Base-by-base conservation (phyloP, 2,113 vertebrate genomes). In the Oryzias curvinotus region DNA sequence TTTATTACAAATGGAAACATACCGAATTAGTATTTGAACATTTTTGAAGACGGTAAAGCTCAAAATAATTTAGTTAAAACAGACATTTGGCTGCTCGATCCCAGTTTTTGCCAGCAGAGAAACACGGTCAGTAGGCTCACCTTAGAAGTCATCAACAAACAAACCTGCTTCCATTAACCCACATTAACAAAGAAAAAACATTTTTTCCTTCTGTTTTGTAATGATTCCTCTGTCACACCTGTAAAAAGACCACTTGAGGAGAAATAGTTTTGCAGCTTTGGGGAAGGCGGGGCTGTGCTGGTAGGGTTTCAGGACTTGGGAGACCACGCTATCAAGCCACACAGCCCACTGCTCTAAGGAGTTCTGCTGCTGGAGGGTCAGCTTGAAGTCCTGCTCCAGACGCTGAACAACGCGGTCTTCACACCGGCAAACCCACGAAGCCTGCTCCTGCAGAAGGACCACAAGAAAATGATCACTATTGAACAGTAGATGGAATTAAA, bases 191-290 rank as follows among this genome's bases (percentile, higher is more conserved):
- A n/a, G n/a, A 48, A 23, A 2, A 5, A 18, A 15, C 42, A n/a
- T n/a, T 16, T 17, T 25, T 56, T 43, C 48, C 42, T 44, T 46
- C 5, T 14, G 14, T 30, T 23, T 47, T 41, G 6, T 45, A 26
- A 54, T 12, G 14, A 30, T 15, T 51, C 18, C 43, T 41, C 1
- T 0, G 15, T 47, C 83, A 19, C 53, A 96, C 95, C 95, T 97
- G 90, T 97, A 97, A 82, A 97, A 97, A 57, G 95, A 96, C 95
- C 95, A 97, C 90, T 96, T 96, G 60, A 97, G 95, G 57, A 96
- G 87, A 82, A 96, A 97, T 55, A 96, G 94, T 73, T 96, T 96
- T 64, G 95, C 95, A 0, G 95, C 95, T 68, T 94, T 96, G 7
- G 95, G 92, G 66, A 96, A 96, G 72, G 94, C 88, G 0, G 94